Conservation (phyloP, 2,113 vertebrate genomes). For the Xenus cinereus region DNA sequence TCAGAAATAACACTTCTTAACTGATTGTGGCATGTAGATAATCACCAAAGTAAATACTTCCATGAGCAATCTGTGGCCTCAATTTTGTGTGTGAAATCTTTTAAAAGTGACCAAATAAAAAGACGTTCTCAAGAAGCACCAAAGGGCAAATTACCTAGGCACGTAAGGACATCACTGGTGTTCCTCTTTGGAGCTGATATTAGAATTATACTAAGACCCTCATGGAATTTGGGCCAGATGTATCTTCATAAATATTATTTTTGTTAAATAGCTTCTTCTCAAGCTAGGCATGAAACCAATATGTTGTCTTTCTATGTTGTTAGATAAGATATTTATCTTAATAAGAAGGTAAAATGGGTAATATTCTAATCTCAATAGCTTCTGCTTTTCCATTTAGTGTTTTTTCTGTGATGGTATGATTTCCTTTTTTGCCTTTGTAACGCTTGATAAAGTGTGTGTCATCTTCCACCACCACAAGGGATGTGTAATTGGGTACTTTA, state of each 20-base stretch:
- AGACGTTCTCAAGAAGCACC: neutral
- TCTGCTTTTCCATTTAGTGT: neutral
- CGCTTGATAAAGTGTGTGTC: neutral
- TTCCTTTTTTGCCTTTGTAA: neutral
- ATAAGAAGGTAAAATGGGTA: neutral
- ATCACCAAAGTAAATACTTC: neutral
- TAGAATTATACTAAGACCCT: neutral
- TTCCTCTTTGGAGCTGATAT: neutral
- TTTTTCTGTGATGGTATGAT: neutral
- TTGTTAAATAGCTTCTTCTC: neutral
- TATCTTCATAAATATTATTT: neutral
- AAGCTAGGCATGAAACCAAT: neutral
- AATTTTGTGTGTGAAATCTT: neutral
- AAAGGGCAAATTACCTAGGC: neutral
- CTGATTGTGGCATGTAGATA: neutral
- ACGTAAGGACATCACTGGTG: neutral
- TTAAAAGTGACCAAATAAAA: neutral
- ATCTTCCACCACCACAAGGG: neutral
- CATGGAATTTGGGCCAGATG: neutral
- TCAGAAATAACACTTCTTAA: neutral
- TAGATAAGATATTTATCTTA: neutral
- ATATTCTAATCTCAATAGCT: slow-evolving; percentile 6
- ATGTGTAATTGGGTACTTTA: neutral
- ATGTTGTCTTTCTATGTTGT: neutral
- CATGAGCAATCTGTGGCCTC: neutral